Base-by-base conservation (phyloP, 2,113 vertebrate species). In the Actenoides lindsayi region DNA sequence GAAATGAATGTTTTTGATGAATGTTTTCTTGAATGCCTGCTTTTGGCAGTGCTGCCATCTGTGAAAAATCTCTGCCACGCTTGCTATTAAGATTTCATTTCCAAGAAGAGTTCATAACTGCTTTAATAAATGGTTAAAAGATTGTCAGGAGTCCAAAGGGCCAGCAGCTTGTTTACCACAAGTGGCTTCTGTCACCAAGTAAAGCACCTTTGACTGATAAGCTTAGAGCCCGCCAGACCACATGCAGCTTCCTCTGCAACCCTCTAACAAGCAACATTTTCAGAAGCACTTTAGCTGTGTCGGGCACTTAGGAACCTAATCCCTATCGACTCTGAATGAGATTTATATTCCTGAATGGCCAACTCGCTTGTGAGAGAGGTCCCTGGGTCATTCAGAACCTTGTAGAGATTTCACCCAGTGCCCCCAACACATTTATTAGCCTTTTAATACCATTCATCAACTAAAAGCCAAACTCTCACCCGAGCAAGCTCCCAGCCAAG, bases 1-100 rank as follows among this genome's bases (percentile, higher is more conserved):
- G 93, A 89, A 97, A 95, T 89, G 96, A 97, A 96, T 95, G 95
- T 95, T 95, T 96, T 89, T 95, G 95, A 96, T 97, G 93, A 97
- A 95, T 92, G 96, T 94, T 96, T 95, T 96, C 94, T 94, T 94
- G 90, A 94, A 93, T 63, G 93, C 94, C 92, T 94, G 96, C 94
- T 96, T 83, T 96, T 96, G 96, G 94, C 96, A 96, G 92, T 46
- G 90, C 96, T 96, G 96, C 94, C 96, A 96, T 97, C 94, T 95
- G 94, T 92, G 96, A 97, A 83, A 96, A 95, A 95, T 94, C 85
- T 95, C 94, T 92, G 94, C 94, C 90, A 54, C 21, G 68, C 83
- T 96, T 2, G 51, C 93, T 94, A 86, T 90, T 88, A 83, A 90
- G 90, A 91, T 96, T 96, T 67, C 90, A 65, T 89, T 90, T 48